Evolutionary conservation across 2,797 vertebrate genomes (phyloP), one percentile per base, ranked within the genome.

Genomic region (Pipistrellus nathusii): DNA sequence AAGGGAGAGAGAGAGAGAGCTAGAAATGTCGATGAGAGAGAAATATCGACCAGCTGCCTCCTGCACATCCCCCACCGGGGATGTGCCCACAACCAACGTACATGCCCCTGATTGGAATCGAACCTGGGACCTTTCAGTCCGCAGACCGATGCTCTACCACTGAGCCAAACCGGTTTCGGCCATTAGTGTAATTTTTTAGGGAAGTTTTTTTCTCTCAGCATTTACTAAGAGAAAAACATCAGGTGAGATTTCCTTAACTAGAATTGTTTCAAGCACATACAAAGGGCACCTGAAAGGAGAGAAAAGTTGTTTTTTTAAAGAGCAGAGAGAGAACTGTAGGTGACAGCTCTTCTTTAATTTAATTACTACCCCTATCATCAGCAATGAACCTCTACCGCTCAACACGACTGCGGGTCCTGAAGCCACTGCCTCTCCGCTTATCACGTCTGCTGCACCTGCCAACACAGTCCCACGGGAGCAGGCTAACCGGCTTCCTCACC

Each of bases 221-320:
- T 98, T 98, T 97, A 98, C 95, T 95, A 97, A 97, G 96, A 94
- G 23, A 71, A 71, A 71, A 89, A 98, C 97, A 97, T 97, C 97
- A 97, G 95, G 71, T 94, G 97, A 97, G 95, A 97, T 97, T 98
- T 82, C 85, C 97, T 96, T 98, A 98, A 98, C 98, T 98, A 98
- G 96, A 97, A 98, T 96, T 97, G 64, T 97, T 97, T 96, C 95
- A 66, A 96, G 96, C 95, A 96, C 75, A 21, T 46, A 69, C 73
- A 94, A 95, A 84, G 48, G 51, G 59, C 92, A 96, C 78, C 95
- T 1, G 2, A 96, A 96, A 96, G 73, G 94, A 96, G 82, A 94
- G 94, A 96, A 97, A 97, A 85, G n/a, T 83, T 48, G 59, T 62
- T 48, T 96, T 96, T 95, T 78, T 95, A 97, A 97, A 97, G 90